Base-by-base conservation (phyloP, 2,888 invertebrate genomes). In the Fragum sueziense region DNA sequence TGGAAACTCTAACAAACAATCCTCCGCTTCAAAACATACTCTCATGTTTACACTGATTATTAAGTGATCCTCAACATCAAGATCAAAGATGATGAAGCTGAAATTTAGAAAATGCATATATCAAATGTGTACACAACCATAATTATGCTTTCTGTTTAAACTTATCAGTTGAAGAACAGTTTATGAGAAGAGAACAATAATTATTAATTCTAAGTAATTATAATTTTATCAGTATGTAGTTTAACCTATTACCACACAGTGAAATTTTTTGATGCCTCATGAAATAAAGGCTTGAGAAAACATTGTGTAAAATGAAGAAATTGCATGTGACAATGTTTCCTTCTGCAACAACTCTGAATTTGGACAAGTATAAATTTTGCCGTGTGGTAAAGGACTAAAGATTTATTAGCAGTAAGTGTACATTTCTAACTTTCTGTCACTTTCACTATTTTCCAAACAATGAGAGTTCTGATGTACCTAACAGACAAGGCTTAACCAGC, bases 1-100 rank as follows among this genome's bases (percentile, higher is more conserved):
- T 17, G 70, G 74, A 34, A 57, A 33, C 22, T 79, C 70, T 1
- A 79, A n/a, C 0, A 74, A 27, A 34, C 79, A 79, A 29, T 74
- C 25, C 9, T 70, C 65, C n/a, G 65, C 51, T 20, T 73, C 73
- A 3, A 75, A 52, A 47, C 79, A 79, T 1, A 79, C 41, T 33
- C 75, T 67, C 20, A 79, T n/a, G 20, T 54, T 69, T 20, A 69
- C 37, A 47, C 71, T 71, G 0, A 72, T 27, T 11, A 74, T 27
- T 22, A 47, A 72, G 9, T 22, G 27, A 27, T 52, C 31, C 29
- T 72, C 75, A n/a, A 33, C 34, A 11, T 6, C 25, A 6, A 75
- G 29, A 33, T 75, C 70, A 62, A 33, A 75, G 20, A 75, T 25
- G 2, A 37, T 61, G n/a, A 47, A 75, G 1, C 75, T 75, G 75